Base-by-base conservation (phyloP, 2,113 vertebrate species). In the Pedionomus torquatus region DNA sequence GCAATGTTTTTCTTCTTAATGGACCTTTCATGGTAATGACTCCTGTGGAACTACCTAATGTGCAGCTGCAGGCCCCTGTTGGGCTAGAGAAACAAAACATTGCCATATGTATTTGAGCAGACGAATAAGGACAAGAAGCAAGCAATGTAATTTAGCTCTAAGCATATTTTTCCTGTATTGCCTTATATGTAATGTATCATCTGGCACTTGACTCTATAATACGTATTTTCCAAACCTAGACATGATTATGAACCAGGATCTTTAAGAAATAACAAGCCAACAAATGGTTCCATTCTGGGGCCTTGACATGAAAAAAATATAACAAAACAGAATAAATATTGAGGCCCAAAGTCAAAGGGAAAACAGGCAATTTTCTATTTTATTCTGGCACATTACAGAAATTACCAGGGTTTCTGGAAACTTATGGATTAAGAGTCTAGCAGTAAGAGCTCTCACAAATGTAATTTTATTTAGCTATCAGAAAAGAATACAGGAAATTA, bases 21-120 rank as follows among this genome's bases (percentile, higher is more conserved):
- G 99, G 99, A 13, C 99, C 99, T 96, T 99, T 99, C 84, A 99
- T 99, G 70, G 98, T 98, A 90, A 99, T 97, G 49, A 98, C 98
- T 39, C 98, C 97, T 2, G 97, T 71, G 13, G 98, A 98, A 70
- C 95, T 98, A 94, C 98, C 98, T 87, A 96, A 97, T 4, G 98
- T 96, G 90, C 98, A 99, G 93, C 98, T 98, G 96, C 98, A 98
- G 1, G 98, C 95, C 18, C 98, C 98, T 2, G 98, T 97, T 57
- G 98, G 98, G 96, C 99, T 99, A 77, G 46, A 65, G 43, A 90
- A 74, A 96, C 77, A 97, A 95, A 86, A 80, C 17, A 39, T 2
- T 17, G 14, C 57, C 52, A 41, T 7, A n/a, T 4, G 64, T 24
- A 48, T 14, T 23, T 84, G n/a, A 69, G 33, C 57, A 94, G 70